These are phyloP conservation scores for Acropora tenuis DNA, from an alignment of 64 coral and sea anemone genomes.

Conservation along the genomic window DNA sequence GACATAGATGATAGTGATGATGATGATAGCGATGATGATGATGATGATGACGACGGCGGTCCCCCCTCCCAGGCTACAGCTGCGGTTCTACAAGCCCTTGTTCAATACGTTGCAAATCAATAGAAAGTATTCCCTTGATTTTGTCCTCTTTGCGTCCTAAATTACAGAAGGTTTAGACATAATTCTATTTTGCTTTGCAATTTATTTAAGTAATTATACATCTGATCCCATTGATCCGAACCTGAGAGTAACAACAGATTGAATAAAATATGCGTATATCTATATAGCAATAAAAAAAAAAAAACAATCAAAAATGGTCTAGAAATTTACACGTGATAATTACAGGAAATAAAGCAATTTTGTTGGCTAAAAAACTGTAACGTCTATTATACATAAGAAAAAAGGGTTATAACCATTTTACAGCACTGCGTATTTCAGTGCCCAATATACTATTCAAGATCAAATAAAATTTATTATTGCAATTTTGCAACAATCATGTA, in stretches of 20 bases:
- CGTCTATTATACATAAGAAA: slow-evolving; percentile 30
- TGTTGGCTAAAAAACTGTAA: slow-evolving; percentile 38
- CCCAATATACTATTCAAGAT: slow-evolving; percentile 42
- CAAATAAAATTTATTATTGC: slow-evolving; percentile 20
- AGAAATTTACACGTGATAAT: slow-evolving; percentile 38
- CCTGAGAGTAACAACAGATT: slow-evolving; percentile 32
- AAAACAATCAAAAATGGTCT: slow-evolving; percentile 4
- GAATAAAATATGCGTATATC: slow-evolving; percentile 5
- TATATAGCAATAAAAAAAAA: slow-evolving; percentile 20
- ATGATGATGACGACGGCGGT: slow-evolving; percentile 56
- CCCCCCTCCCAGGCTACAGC: slow-evolving; percentile 41
- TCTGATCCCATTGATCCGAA: slow-evolving; percentile 16
- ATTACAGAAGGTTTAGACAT: slow-evolving; percentile 17
- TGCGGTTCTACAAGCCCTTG: slow-evolving; percentile 53
- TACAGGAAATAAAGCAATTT: slow-evolving; percentile 14
- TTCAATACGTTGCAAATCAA: slow-evolving; percentile 52
- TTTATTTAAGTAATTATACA: slow-evolving; percentile 32
- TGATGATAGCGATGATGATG: not conserved
- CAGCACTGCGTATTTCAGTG: slow-evolving; percentile 40
- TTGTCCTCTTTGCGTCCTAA: slow-evolving; percentile 23
- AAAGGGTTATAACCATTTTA: slow-evolving; percentile 9
- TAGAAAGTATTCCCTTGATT: slow-evolving; percentile 12
- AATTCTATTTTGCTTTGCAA: slow-evolving; percentile 33
- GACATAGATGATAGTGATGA: slow-evolving; percentile 51
- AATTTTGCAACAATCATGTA: slow-evolving; percentile 26